A percentile compares a stretch with the other conserved stretches of the same genome.
These are phyloP conservation scores for Amazonetta brasiliensis DNA, from an alignment of 2,797 vertebrate genomes.

Conservation along the genomic window DNA sequence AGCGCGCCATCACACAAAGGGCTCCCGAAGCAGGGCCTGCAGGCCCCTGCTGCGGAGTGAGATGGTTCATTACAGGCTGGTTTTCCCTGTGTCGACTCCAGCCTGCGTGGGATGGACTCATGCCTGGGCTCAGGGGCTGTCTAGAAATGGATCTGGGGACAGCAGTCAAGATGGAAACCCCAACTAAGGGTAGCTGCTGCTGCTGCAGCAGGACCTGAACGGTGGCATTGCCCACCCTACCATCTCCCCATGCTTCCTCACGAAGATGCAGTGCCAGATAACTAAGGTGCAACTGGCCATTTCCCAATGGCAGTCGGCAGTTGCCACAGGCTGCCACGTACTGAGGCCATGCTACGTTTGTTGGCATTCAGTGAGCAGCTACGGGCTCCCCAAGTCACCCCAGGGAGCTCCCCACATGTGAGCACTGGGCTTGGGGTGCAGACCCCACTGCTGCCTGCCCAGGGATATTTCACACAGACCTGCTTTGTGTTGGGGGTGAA, in stretches of 20 bases:
- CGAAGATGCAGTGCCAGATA: background rate
- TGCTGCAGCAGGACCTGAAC: background rate
- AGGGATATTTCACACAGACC: background rate
- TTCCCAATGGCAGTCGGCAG: background rate
- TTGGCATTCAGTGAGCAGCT: background rate
- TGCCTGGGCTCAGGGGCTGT: background rate
- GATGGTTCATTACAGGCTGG: background rate
- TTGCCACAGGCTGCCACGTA: rapidly evolving
- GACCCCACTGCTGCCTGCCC: background rate
- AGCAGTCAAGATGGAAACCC: background rate
- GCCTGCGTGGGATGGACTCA: rapidly evolving
- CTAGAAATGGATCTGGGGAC: background rate
- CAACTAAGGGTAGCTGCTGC: background rate
- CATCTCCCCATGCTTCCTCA: background rate
- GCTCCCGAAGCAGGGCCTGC: background rate
- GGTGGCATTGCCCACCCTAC: background rate
- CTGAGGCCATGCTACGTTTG: rapidly evolving
- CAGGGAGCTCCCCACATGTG: background rate
- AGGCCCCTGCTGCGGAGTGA: background rate
- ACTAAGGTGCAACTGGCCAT: background rate
- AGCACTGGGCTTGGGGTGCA: background rate
- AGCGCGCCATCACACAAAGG: background rate
- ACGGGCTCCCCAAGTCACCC: background rate
- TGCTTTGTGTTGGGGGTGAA: background rate
- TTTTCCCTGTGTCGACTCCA: background rate